These are phyloP conservation scores for Cantharis flavilabris DNA, from an alignment of 2,888 invertebrate genomes.

Conservation along the genomic window DNA sequence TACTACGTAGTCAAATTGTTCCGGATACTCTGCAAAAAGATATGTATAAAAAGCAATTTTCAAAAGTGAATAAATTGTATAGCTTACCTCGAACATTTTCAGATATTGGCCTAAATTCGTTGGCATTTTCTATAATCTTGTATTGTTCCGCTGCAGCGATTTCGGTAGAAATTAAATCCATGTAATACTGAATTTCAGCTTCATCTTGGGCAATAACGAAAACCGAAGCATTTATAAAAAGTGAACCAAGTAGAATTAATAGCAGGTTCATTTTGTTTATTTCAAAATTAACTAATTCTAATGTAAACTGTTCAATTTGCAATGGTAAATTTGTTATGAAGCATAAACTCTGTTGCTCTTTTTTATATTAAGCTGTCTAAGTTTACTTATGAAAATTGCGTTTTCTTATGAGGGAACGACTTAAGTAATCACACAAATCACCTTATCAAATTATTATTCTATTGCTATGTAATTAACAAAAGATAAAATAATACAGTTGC, in stretches of 20 bases:
- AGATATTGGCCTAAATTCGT: background rate
- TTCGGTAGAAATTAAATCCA: background rate
- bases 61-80: too few relatives aligned
- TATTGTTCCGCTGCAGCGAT: background rate
- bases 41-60: too few relatives aligned
- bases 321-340: background rate
- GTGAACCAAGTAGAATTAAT: background rate
- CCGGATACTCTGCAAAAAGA: background rate
- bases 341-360: background rate
- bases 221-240: too few relatives aligned
- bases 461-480: background rate
- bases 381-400: background rate
- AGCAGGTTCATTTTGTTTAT: background rate
- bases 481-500: background rate
- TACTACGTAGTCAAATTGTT: slow-evolving; percentile 68
- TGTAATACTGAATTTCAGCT: background rate
- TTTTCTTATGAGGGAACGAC: background rate
- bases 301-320: background rate
- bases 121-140: background rate
- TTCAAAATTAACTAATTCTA: background rate
- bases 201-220: background rate
- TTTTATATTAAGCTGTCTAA: background rate
- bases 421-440: background rate
- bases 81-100: background rate
- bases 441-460: background rate